Base-by-base conservation (phyloP, 2,888 invertebrate genomes). In the Tuta absoluta region DNA sequence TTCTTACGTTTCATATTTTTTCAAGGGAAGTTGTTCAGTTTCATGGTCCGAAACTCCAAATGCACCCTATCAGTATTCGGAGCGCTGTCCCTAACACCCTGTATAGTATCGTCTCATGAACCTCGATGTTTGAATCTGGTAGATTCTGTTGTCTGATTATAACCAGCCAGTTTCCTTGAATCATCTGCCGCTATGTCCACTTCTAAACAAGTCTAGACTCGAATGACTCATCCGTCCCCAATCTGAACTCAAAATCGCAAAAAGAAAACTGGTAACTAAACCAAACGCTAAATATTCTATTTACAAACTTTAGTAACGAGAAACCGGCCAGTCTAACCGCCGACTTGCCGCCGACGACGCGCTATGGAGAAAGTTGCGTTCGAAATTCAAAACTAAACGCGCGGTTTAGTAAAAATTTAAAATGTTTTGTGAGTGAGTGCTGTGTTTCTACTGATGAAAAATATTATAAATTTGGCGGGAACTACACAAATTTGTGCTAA, bases 291-390 rank as follows among this genome's bases (percentile, higher is more conserved):
- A 67, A 65, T 69, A 67, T 67, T 74, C 72, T 74, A 74, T 74
- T 74, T 72, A 65, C 67, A 69, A 68, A 63, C 63, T 66, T 33
- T 56, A 60, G 74, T 71, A 73, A 74, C 67, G 60, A 63, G 71
- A 73, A 72, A 65, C 70, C 65, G 19, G 59, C 67, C 71, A 71
- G 72, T 71, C 69, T 67, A 48, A 62, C 63, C 65, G 65, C 67
- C 41, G 66, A 64, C 23, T 24, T 53, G 12, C 24, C 53, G 24
- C 67, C n/a, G 53, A 67, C 19, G 65, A 71, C 69, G 70, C 71
- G 71, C 69, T 67, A 67, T 68, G 38, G 53, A 51, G 23, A 51
- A 51, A 51, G 51, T 51, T 51, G 12, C 11, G 51, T 51, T 51
- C 23, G 51, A 51, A 51, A 51, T 21, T 19, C 23, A 23, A 51